phyloP scores from a whole-genome alignment of 1,140 invertebrate genomes.

The Micrasema longulum region DNA sequence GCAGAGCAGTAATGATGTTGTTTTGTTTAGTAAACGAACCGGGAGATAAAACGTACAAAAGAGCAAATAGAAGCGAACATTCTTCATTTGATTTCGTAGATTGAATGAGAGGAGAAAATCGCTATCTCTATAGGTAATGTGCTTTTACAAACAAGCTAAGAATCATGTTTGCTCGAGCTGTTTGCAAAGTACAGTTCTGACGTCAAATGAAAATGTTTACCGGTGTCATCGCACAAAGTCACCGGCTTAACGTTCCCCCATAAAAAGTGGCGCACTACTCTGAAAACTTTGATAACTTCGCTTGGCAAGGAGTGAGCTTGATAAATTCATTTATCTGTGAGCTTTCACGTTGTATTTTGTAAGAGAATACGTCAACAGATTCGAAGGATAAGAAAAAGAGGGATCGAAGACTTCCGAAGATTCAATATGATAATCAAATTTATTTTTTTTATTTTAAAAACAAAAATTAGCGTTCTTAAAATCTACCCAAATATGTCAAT shows the following conservation, averaged over 20 bases:
- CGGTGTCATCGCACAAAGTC: conserved; percentile 49
- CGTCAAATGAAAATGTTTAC: conserved; percentile 55
- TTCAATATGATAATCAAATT: no score
- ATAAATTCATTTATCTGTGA: conserved; percentile 46
- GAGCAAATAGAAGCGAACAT: conserved; percentile 4
- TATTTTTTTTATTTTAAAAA: no score
- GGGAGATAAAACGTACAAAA: conserved; percentile 7
- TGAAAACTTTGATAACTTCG: conserved; percentile 53
- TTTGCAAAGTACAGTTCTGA: conserved; percentile 54
- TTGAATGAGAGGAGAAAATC: conserved; percentile 3
- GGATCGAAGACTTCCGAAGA: not conserved
- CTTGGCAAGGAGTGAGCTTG: conserved; percentile 32
- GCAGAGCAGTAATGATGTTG: no score
- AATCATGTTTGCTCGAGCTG: conserved; percentile 49
- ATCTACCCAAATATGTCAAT: no score
- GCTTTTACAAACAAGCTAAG: conserved; percentile 30
- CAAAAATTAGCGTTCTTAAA: no score
- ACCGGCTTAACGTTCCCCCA: conserved; percentile 52
- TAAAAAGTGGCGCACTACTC: conserved; percentile 52
- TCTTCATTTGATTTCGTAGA: conserved; percentile 24
- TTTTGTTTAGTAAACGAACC: not conserved
- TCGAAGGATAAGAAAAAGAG: not conserved
- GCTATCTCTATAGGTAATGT: conserved; percentile 1
- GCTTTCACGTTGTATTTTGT: conserved; percentile 25
- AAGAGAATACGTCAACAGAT: conserved; percentile 12